Base-by-base conservation (phyloP, 2,113 vertebrate genomes). In the Mus pahari region DNA sequence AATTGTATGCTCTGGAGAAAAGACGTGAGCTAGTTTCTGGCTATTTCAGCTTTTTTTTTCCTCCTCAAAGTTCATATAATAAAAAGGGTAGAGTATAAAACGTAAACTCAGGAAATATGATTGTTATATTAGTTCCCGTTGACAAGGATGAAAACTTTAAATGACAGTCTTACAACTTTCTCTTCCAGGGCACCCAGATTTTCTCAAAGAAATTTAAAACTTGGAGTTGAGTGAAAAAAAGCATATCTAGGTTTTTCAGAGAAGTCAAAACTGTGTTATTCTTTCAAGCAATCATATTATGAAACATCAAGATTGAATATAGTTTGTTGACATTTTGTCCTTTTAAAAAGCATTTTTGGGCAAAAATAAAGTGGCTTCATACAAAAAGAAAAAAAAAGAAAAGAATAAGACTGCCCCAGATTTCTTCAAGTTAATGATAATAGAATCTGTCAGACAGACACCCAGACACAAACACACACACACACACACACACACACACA, bases 1-100 rank as follows among this genome's bases (percentile, higher is more conserved):
- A 97, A 97, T 66, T 91, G 42, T 93, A 68, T 92, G 17, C n/a
- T 92, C 48, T 90, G 58, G n/a, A 95, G 53, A 95, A 96, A 93
- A 42, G 68, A 86, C 58, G 70, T 96, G 75, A 94, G 39, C 73
- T 83, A 87, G 82, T 89, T 97, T 90, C 73, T 83, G n/a, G 16
- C 16, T 93, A 88, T 77, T 91, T 96, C 86, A 28, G 68, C 14
- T 66, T 91, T 81, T 64, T 93, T 94, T 95, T 48, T 48, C 48
- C 39, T 62, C 86, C 66, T 77, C 13, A 68, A 92, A 66, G 4
- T 91, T 97, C 48, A 86, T 90, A 58, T 39, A 95, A 97, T 81
- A 92, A 95, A 94, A 86, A n/a, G 13, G 1, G 4, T 55, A 75
- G 92, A 75, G 53, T 89, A 58, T 87, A 19, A 73, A 50, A 79